Conservation (phyloP, 2,113 vertebrate genomes). For the Scortum barcoo region DNA sequence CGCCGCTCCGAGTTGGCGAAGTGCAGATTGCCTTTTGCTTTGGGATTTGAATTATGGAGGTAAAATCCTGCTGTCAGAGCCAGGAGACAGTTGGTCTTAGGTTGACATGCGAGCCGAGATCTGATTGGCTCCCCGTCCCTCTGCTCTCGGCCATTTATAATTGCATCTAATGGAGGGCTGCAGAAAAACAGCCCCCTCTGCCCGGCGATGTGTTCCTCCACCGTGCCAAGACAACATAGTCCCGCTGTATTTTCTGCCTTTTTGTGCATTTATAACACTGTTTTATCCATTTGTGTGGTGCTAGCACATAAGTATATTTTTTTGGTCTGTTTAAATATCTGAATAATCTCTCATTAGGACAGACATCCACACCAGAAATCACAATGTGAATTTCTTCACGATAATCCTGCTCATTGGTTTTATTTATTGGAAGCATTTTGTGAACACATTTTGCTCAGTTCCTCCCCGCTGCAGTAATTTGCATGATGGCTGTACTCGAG, state of each 20-base stretch:
- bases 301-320: background rate
- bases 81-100: constrained; percentile 99
- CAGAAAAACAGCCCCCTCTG: constrained; percentile 89
- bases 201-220: constrained; percentile 89
- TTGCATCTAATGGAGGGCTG: constrained; percentile 98
- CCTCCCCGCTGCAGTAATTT: constrained; percentile 78
- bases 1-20: constrained; percentile 86
- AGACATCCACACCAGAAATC: background rate
- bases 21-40: constrained; percentile 94
- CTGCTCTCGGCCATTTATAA: constrained; percentile 99
- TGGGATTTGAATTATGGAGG: constrained; percentile 99
- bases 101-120: constrained; percentile 98
- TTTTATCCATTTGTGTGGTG: background rate
- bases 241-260: background rate
- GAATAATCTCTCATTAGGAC: background rate
- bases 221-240: constrained; percentile 76
- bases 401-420: background rate
- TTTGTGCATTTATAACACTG: background rate
- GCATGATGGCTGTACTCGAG: constrained; percentile 65
- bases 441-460: constrained; percentile 49
- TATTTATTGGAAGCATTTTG: constrained; percentile 27
- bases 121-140: constrained; percentile 97
- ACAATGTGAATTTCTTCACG: background rate
- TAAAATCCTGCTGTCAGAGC: constrained; percentile 99
- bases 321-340: background rate